A percentile compares a stretch with the other conserved stretches of the same genome.
Conservation (phyloP, 1,140 invertebrate species). For the Bursaphelenchus mucronatus region DNA sequence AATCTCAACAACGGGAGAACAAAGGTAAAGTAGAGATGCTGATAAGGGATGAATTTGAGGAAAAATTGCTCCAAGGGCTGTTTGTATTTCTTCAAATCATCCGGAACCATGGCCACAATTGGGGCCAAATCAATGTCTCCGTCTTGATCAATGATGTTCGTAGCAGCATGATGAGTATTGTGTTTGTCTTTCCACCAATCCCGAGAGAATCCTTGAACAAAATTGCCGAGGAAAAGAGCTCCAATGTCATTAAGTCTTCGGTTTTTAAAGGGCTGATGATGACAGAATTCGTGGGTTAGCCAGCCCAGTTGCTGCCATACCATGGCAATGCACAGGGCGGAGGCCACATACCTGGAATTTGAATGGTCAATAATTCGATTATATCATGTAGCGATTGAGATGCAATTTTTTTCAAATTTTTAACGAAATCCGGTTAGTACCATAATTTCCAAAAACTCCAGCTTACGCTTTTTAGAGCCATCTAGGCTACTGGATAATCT, state of each 20-base stretch:
- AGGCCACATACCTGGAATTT: slow-evolving; percentile 25
- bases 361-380: too few relatives aligned
- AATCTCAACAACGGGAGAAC: slow-evolving; percentile 54
- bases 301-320: slow-evolving; percentile 59
- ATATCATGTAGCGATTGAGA: too few relatives aligned
- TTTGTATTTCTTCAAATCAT: slow-evolving; percentile 50
- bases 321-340: slow-evolving; percentile 51
- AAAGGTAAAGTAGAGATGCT: slow-evolving; percentile 57
- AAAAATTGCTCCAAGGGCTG: slow-evolving; percentile 48
- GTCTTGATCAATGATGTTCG: slow-evolving; percentile 59
- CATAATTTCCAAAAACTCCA: too few relatives aligned
- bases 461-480: too few relatives aligned
- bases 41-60: slow-evolving; percentile 56
- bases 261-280: slow-evolving; percentile 58
- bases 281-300: slow-evolving; percentile 55
- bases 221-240: slow-evolving; percentile 52
- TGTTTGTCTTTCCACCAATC: slow-evolving; percentile 61
- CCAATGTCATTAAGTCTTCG: slow-evolving; percentile 43
- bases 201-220: slow-evolving; percentile 55
- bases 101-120: slow-evolving; percentile 48
- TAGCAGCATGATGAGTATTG: slow-evolving; percentile 58
- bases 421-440: too few relatives aligned
- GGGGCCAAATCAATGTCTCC: slow-evolving; percentile 58
- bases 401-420: too few relatives aligned
- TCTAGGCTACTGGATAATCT: too few relatives aligned